These are phyloP conservation scores for Dynastes maya DNA, from an alignment of 2,888 invertebrate genomes.

Conservation along the genomic window DNA sequence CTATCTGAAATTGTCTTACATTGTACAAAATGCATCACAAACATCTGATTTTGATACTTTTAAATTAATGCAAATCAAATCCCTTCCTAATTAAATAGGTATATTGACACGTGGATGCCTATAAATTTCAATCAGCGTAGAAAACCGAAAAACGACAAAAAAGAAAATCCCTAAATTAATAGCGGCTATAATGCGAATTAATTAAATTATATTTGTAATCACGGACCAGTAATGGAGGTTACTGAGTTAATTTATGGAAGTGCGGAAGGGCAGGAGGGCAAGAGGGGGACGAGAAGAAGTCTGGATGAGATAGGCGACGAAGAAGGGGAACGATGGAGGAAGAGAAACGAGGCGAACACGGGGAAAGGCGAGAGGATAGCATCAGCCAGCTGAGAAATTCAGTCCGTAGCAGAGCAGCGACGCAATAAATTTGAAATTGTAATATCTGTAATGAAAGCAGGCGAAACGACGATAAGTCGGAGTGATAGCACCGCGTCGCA, in stretches of 20 bases:
- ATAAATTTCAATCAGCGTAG: not conserved
- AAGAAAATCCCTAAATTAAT: constrained; percentile 23
- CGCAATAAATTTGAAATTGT: constrained; percentile 40
- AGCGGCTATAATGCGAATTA: constrained; percentile 13
- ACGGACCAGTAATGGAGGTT: constrained; percentile 21
- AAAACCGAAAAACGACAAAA: not conserved
- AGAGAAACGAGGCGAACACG: not conserved
- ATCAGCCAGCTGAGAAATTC: constrained; percentile 8
- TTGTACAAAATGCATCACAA: no score
- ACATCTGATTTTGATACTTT: no score
- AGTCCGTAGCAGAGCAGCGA: not conserved
- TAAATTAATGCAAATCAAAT: no score
- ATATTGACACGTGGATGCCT: no score
- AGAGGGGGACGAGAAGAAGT: not conserved
- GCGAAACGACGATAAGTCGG: constrained; percentile 21
- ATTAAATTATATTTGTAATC: constrained; percentile 35
- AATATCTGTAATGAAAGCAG: constrained; percentile 31
- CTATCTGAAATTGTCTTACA: no score
- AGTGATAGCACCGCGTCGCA: not conserved
- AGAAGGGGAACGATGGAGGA: not conserved
- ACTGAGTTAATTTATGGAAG: constrained; percentile 48
- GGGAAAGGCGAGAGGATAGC: not conserved
- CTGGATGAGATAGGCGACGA: not conserved
- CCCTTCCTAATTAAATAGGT: no score
- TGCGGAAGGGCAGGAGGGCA: constrained; percentile 25